phyloP scores from a whole-genome alignment of 2,888 invertebrate genomes.

The Cosmorhoe ocellata region DNA sequence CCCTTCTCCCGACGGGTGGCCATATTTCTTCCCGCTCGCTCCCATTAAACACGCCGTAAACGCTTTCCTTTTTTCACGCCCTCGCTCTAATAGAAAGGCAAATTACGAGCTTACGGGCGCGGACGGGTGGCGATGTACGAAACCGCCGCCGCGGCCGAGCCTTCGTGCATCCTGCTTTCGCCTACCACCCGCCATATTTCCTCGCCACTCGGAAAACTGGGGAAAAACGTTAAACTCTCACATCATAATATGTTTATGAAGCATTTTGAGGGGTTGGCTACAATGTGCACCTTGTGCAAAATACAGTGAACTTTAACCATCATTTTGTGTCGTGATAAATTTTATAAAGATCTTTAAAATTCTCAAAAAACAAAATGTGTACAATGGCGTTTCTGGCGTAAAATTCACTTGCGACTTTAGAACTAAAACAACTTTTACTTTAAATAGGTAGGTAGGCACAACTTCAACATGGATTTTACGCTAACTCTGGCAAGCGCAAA shows the following conservation, averaged over 20 bases:
- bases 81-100: slow-evolving; percentile 83
- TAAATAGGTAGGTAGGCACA: too few relatives aligned
- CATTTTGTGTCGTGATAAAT: too few relatives aligned
- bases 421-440: too few relatives aligned
- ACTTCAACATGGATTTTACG: too few relatives aligned
- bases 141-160: slow-evolving; percentile 65
- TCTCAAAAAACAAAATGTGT: too few relatives aligned
- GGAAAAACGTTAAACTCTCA: slow-evolving; percentile 74
- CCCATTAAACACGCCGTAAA: slow-evolving; percentile 82
- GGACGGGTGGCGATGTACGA: slow-evolving; percentile 82
- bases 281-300: slow-evolving; percentile 27
- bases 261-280: slow-evolving; percentile 23
- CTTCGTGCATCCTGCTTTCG: slow-evolving; percentile 64
- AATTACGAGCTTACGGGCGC: slow-evolving; percentile 83
- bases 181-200: slow-evolving; percentile 57
- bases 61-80: slow-evolving; percentile 83
- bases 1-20: slow-evolving; percentile 78
- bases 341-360: too few relatives aligned
- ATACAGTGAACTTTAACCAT: slow-evolving; percentile 12
- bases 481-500: not conserved
- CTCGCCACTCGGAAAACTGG: slow-evolving; percentile 66
- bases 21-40: slow-evolving; percentile 82
- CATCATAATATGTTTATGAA: slow-evolving; percentile 65
- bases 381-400: too few relatives aligned
- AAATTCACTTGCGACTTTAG: too few relatives aligned